Evolutionary conservation across 1,140 invertebrate species (phyloP).

Genomic region (Leptinotarsa undecemlineata): DNA sequence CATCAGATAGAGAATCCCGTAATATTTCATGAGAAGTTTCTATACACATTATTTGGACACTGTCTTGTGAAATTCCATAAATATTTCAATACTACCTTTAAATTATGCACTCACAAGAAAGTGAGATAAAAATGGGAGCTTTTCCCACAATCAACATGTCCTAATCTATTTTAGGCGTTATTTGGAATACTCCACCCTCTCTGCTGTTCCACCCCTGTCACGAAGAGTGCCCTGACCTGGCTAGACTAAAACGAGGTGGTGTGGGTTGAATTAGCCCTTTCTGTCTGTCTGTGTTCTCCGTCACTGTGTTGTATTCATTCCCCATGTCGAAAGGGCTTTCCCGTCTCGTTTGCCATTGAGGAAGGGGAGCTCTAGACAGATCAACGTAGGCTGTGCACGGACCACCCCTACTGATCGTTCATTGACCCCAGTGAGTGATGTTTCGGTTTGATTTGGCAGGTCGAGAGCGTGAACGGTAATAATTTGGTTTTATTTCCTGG

Average conservation of each 20-base stretch:
- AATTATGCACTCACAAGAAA: too few relatives aligned
- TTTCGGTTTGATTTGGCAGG: background rate
- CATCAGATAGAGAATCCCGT: too few relatives aligned
- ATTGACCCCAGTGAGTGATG: background rate
- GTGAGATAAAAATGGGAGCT: too few relatives aligned
- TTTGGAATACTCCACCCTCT: background rate
- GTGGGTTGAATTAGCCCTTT: background rate
- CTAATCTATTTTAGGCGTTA: too few relatives aligned
- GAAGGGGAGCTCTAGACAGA: background rate
- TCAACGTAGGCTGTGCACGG: constrained; percentile 4
- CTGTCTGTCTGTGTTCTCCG: background rate
- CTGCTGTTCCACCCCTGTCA: background rate
- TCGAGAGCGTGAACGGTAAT: too few relatives aligned
- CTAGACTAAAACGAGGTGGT: background rate
- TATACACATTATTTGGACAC: too few relatives aligned
- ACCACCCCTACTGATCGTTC: background rate
- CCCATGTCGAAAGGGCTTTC: constrained; percentile 1
- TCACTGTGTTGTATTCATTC: background rate
- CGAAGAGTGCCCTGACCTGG: background rate
- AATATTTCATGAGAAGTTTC: too few relatives aligned
- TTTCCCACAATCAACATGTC: too few relatives aligned
- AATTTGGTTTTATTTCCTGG: too few relatives aligned
- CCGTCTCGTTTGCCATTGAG: background rate
- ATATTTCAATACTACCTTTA: too few relatives aligned
- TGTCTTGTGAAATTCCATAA: too few relatives aligned